Evolutionary conservation across 2,888 invertebrate genomes (phyloP).

Genomic region (Microctonus brassicae): DNA sequence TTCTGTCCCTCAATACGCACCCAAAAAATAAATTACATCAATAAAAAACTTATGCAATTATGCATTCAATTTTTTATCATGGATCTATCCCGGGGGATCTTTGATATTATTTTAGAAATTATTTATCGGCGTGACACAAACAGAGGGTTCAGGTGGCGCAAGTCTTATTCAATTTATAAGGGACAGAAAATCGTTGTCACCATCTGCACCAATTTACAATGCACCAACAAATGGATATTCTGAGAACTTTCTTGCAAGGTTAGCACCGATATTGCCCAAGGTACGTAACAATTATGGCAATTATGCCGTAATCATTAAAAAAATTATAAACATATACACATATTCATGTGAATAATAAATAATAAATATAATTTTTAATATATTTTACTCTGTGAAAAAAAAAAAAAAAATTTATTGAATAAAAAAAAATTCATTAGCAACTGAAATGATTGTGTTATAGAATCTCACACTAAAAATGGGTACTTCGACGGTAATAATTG

Average conservation of each 20-base stretch:
- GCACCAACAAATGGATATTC: conserved; percentile 48
- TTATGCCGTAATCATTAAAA: neutral
- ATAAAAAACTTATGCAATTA: too few relatives aligned
- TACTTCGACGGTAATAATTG: conserved; percentile 78
- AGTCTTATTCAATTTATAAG: conserved; percentile 64
- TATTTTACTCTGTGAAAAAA: neutral
- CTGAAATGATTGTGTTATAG: conserved; percentile 66
- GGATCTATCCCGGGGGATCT: conserved; percentile 8
- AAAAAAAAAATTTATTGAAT: too few relatives aligned
- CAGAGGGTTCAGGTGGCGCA: conserved; percentile 70
- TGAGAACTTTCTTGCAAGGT: conserved; percentile 69
- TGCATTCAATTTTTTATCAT: neutral
- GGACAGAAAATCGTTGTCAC: conserved; percentile 61
- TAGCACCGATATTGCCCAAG: conserved; percentile 86
- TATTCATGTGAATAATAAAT: too few relatives aligned
- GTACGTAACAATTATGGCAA: conserved; percentile 65
- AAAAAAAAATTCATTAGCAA: neutral
- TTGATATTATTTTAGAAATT: conserved; percentile 74
- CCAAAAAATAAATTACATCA: neutral
- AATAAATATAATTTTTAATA: too few relatives aligned
- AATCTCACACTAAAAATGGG: conserved; percentile 82
- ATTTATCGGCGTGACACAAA: conserved; percentile 74
- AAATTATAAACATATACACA: too few relatives aligned
- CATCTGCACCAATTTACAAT: conserved; percentile 44
- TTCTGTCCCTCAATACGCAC: conserved; percentile 48